Evolutionary conservation across 2,113 vertebrate species (phyloP).

Genomic region (Pluvianellus socialis): DNA sequence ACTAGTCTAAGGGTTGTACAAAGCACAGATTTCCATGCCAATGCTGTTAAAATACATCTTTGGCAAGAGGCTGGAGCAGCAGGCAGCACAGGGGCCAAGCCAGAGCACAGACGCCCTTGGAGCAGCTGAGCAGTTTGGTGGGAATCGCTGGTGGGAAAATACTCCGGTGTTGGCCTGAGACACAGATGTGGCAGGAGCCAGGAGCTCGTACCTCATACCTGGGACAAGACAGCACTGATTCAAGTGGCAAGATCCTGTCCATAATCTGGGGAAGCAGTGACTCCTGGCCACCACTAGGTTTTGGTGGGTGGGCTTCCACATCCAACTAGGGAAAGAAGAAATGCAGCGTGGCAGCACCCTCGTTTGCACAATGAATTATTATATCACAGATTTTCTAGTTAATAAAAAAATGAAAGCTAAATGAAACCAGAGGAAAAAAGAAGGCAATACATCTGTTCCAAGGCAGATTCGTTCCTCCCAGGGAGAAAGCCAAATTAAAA

Average conservation of each 20-base stretch:
- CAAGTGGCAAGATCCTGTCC: background rate
- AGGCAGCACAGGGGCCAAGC: background rate
- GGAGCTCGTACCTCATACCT: background rate
- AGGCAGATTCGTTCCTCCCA: background rate
- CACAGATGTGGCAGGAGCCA: fast-evolving
- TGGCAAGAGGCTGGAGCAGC: background rate
- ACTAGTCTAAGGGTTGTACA: background rate
- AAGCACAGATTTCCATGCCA: background rate
- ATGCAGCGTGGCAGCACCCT: background rate
- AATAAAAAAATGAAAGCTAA: background rate
- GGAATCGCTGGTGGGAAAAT: background rate
- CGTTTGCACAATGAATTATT: background rate
- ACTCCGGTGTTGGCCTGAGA: fast-evolving
- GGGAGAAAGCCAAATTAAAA: conserved; percentile 13
- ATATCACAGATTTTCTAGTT: background rate
- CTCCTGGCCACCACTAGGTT: background rate
- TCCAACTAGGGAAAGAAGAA: background rate
- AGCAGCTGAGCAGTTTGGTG: background rate
- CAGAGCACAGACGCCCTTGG: fast-evolving
- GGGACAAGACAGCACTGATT: background rate
- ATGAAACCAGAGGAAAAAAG: background rate
- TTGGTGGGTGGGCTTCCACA: background rate
- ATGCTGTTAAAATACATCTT: background rate
- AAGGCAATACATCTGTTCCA: conserved; percentile 11
- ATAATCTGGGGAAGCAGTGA: background rate